A percentile compares a stretch with the other conserved stretches of the same genome.
Evolutionary conservation across 37 sponge, comb jelly and placozoan genomes (phyloP).

Genomic region (Haliclona indistincta): DNA sequence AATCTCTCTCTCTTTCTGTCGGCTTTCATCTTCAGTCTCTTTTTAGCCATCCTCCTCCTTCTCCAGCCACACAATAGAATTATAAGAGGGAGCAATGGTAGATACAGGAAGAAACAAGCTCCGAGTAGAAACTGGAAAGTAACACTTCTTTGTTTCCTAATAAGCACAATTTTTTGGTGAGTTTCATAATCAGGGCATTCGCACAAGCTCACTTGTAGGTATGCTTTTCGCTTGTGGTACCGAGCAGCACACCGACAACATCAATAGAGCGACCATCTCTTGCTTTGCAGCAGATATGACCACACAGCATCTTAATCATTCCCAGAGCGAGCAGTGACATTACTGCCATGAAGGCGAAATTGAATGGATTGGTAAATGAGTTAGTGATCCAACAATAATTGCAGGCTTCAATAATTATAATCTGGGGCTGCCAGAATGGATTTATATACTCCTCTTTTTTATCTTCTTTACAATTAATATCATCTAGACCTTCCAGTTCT

Average conservation of each 20-base stretch:
- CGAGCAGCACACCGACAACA: conserved; percentile 66
- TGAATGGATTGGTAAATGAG: conserved; percentile 60
- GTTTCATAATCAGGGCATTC: no score
- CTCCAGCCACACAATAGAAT: conserved; percentile 70
- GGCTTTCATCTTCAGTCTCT: conserved; percentile 71
- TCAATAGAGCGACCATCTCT: conserved; percentile 75
- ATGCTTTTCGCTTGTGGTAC: conserved; percentile 58
- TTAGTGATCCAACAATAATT: conserved; percentile 79
- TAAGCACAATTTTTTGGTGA: not conserved
- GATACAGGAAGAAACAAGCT: conserved; percentile 78
- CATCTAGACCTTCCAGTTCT: not conserved
- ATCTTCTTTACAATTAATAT: not conserved
- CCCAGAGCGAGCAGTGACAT: conserved; percentile 58
- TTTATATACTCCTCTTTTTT: conserved; percentile 21
- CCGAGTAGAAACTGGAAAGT: conserved; percentile 81
- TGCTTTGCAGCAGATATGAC: conserved; percentile 53
- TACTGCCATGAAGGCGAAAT: conserved; percentile 24
- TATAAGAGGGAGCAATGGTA: conserved; percentile 68
- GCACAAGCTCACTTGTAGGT: conserved; percentile 40
- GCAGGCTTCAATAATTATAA: conserved; percentile 42
- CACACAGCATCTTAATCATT: conserved; percentile 76
- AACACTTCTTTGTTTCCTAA: conserved; percentile 59
- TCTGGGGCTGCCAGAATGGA: conserved; percentile 38
- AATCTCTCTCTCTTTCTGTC: conserved; percentile 56
- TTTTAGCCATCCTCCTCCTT: conserved; percentile 39